Conservation (phyloP, 2,888 invertebrate species). For the Dione juno region DNA sequence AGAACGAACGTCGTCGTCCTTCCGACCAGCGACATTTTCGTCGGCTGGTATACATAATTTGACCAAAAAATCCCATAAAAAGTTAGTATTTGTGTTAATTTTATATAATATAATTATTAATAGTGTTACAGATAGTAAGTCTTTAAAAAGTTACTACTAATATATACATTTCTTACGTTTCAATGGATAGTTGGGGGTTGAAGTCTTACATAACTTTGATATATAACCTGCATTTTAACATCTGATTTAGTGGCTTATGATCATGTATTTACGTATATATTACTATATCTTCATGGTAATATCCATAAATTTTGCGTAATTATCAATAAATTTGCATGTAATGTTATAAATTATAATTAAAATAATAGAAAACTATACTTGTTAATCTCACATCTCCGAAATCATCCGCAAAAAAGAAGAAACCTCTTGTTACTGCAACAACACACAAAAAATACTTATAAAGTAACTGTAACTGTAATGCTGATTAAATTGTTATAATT, state of each 20-base stretch:
- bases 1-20: constrained; percentile 48
- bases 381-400: not conserved
- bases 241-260: constrained; percentile 45
- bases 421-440: not conserved
- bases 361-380: not conserved
- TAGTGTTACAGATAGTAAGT: not conserved
- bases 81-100: constrained; percentile 63
- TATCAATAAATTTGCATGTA: not conserved
- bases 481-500: not conserved
- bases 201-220: constrained; percentile 75
- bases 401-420: not conserved
- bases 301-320: not conserved
- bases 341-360: not conserved
- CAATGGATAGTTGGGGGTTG: constrained; percentile 54
- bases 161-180: constrained; percentile 34
- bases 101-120: not conserved
- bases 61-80: constrained; percentile 64
- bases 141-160: not conserved
- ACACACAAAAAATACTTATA: not conserved
- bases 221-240: constrained; percentile 64
- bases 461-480: not conserved
- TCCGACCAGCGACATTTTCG: constrained; percentile 75
- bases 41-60: constrained; percentile 69
- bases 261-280: constrained; percentile 6
- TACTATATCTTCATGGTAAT: not conserved